Percentiles rank a stretch among this genome's conserved stretches.
These are phyloP conservation scores for Mimumesa dahlbomi DNA, from an alignment of 2,888 invertebrate species.

Conservation along the genomic window DNA sequence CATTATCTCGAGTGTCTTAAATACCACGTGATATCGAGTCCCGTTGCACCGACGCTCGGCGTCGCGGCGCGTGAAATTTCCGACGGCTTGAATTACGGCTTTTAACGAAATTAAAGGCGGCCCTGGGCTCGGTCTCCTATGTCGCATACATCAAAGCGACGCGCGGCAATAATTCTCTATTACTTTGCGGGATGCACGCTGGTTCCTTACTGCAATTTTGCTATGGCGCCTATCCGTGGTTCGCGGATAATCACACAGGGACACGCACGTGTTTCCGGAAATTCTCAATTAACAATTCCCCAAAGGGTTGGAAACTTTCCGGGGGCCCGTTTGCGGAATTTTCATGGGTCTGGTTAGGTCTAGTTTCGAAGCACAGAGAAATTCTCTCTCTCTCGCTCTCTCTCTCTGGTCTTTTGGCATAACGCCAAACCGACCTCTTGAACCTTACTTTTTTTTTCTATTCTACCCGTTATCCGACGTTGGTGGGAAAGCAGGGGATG, in stretches of 20 bases:
- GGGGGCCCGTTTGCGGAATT: not conserved
- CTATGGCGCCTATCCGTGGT: constrained; percentile 1
- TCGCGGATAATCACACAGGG: constrained; percentile 19
- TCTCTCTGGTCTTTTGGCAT: constrained; percentile 52
- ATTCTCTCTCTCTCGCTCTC: constrained; percentile 6
- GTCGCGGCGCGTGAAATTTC: not conserved
- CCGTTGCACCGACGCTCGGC: not conserved
- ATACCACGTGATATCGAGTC: not conserved
- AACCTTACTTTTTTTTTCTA: too few species aligned
- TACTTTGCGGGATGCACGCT: not conserved
- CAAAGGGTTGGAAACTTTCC: constrained; percentile 31
- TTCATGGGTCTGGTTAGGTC: constrained; percentile 14
- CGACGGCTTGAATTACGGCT: not conserved
- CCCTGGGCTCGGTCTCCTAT: not conserved
- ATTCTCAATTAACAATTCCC: constrained; percentile 27
- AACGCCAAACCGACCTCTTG: not conserved
- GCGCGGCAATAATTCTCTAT: constrained; percentile 25
- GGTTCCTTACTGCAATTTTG: not conserved
- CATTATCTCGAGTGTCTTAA: not conserved
- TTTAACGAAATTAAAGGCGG: constrained; percentile 18
- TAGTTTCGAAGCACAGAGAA: too few species aligned
- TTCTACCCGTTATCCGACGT: too few species aligned
- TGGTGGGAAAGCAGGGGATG: too few species aligned
- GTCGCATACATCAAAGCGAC: not conserved
- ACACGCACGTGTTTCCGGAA: constrained; percentile 13